Percentiles rank a stretch among this genome's conserved stretches.
Evolutionary conservation across 2,888 invertebrate species (phyloP).

Genomic region (Drosophila pseudotakahashii): DNA sequence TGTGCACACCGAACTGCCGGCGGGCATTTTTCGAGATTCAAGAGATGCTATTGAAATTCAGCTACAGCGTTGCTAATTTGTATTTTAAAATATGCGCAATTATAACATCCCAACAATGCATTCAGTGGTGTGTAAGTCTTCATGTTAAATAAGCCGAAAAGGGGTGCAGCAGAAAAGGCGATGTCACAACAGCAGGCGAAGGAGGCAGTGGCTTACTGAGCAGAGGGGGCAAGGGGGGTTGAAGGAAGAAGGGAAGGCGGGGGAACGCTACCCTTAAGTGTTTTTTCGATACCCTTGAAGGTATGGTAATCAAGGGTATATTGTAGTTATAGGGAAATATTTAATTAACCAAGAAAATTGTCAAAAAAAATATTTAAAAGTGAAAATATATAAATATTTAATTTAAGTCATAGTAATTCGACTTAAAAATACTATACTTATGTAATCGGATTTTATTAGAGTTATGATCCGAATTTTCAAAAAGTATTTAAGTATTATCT

Average conservation of each 20-base stretch:
- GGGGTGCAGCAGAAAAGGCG: slow-evolving; percentile 66
- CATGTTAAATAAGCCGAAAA: slow-evolving; percentile 71
- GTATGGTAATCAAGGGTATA: not conserved
- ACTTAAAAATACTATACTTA: too few relatives aligned
- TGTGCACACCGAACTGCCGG: slow-evolving; percentile 50
- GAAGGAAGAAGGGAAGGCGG: not conserved
- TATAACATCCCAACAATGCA: slow-evolving; percentile 68
- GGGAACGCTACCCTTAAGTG: slow-evolving; percentile 69
- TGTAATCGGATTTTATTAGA: too few relatives aligned
- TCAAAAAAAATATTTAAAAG: too few relatives aligned
- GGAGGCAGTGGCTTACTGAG: slow-evolving; percentile 10
- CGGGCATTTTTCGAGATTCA: slow-evolving; percentile 56
- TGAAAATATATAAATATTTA: too few relatives aligned
- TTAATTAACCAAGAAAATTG: too few relatives aligned
- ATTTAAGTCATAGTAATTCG: too few relatives aligned
- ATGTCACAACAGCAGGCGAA: slow-evolving; percentile 65
- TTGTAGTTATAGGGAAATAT: not conserved
- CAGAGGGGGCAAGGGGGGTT: not conserved
- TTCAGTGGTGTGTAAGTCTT: slow-evolving; percentile 72
- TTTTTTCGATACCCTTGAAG: slow-evolving; percentile 23
- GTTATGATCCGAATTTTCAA: too few relatives aligned
- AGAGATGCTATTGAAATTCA: slow-evolving; percentile 75
- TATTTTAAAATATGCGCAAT: slow-evolving; percentile 81
- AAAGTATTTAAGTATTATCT: too few relatives aligned
- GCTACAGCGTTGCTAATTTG: slow-evolving; percentile 81